Evolutionary conservation across 2,888 invertebrate species (phyloP).

Genomic region (Ametastegia equiseti): DNA sequence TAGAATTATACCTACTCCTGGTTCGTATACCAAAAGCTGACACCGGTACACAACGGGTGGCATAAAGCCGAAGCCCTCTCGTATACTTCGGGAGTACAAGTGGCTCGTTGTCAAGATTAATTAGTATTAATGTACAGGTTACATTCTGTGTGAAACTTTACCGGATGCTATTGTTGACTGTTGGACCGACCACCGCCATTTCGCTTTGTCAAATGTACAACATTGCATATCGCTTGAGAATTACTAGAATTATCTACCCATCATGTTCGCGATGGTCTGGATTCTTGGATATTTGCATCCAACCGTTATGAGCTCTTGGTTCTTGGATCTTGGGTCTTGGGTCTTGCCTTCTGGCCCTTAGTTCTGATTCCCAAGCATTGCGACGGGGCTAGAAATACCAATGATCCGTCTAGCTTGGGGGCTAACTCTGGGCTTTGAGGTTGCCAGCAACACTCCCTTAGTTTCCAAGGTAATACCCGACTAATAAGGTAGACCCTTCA

Average conservation of each 20-base stretch:
- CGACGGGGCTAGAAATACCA: background rate
- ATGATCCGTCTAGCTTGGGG: constrained; percentile 21
- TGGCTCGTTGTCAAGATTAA: constrained; percentile 26
- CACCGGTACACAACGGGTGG: background rate
- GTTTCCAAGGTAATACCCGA: constrained; percentile 21
- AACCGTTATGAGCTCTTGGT: background rate
- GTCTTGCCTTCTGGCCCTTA: background rate
- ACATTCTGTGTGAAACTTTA: background rate
- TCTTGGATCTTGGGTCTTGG: background rate
- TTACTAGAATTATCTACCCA: no score
- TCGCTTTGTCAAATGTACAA: background rate
- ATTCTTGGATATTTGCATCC: constrained; percentile 20
- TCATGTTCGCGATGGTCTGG: background rate
- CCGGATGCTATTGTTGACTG: background rate
- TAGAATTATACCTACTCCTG: background rate
- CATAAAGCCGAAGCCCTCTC: background rate
- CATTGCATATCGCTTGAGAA: background rate
- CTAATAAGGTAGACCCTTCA: constrained; percentile 11
- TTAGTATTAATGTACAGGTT: constrained; percentile 12
- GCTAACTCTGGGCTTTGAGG: background rate
- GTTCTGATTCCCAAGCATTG: background rate
- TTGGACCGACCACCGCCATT: background rate
- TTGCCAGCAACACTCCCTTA: constrained; percentile 13
- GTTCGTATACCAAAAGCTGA: background rate
- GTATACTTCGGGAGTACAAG: background rate